These are phyloP conservation scores for Camptogramma bilineatum DNA, from an alignment of 2,888 invertebrate species.

Conservation along the genomic window DNA sequence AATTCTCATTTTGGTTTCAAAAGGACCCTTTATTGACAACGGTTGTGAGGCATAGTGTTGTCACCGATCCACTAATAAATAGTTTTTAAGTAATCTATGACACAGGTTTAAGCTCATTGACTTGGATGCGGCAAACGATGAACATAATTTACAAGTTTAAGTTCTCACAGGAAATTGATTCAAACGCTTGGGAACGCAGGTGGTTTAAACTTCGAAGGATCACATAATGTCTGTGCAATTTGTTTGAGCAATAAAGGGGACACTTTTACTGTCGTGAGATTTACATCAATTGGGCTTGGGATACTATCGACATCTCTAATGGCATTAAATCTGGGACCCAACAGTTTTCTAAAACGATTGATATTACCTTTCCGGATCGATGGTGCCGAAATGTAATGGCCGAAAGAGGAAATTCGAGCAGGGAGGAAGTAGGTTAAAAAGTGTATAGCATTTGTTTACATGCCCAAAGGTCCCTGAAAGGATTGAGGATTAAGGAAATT, in stretches of 20 bases:
- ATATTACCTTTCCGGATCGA: slow-evolving; percentile 47
- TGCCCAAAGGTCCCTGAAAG: slow-evolving; percentile 34
- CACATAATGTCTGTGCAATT: slow-evolving; percentile 33
- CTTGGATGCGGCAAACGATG: slow-evolving; percentile 16
- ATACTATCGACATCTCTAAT: slow-evolving; percentile 58
- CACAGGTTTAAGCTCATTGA: slow-evolving; percentile 26
- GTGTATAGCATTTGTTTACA: slow-evolving; percentile 43
- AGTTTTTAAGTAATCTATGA: slow-evolving; percentile 10
- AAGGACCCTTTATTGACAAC: slow-evolving; percentile 38
- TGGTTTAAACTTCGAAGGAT: slow-evolving; percentile 27
- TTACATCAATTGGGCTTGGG: slow-evolving; percentile 52
- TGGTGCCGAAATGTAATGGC: slow-evolving; percentile 58
- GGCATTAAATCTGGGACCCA: slow-evolving; percentile 62
- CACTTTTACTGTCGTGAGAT: slow-evolving; percentile 62
- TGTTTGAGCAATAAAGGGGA: slow-evolving; percentile 56
- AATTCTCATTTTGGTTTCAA: slow-evolving; percentile 51
- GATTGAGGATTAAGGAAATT: slow-evolving; percentile 41
- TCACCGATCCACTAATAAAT: background rate
- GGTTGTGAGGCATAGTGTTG: slow-evolving; percentile 15
- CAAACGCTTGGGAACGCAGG: slow-evolving; percentile 27
- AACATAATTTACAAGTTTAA: slow-evolving; percentile 17
- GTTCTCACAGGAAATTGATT: slow-evolving; percentile 19
- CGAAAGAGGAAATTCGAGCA: slow-evolving; percentile 34
- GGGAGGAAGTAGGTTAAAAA: slow-evolving; percentile 24
- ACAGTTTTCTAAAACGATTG: slow-evolving; percentile 56